Evolutionary conservation across 2,888 invertebrate species (phyloP), one percentile per base, ranked within the genome.

Genomic region (Resseliella maxima): DNA sequence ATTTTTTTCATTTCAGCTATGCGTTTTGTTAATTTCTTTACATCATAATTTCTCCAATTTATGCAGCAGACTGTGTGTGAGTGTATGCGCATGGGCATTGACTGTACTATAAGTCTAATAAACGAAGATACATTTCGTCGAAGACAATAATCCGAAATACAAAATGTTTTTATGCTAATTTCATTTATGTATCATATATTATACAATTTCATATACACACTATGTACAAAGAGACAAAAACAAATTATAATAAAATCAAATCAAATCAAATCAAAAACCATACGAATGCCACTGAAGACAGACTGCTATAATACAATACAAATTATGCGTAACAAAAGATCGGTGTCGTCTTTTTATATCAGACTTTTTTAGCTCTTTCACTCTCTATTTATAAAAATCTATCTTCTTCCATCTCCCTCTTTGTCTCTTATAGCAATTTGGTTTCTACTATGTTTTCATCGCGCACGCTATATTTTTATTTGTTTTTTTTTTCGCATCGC

Each of bases 201-300:
- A 72, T 72, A 72, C 72, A 72, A 24, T 59, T 59, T 59, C 72
- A 72, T 72, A 72, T 72, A 72, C 72, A 59, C 59, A 72, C 72
- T 72, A 31, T 72, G 72, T 72, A 72, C 72, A 72, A 31, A 50
- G 46, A 50, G 18, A 41, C 12, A 50, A 50, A 50, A 2, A 50
- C 46, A 50, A 50, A 50, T n/a, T n/a, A n/a, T n/a, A n/a, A n/a
- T n/a, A n/a, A n/a, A n/a, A n/a, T n/a, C n/a, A n/a, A n/a, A n/a
- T n/a, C n/a, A n/a, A n/a, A n/a, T n/a, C n/a, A n/a, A 31, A 72
- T 72, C 31, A 72, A 72, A 72, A 72, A 15, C 35, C 72, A 31
- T 72, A 31, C 31, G 72, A 72, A 50, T 31, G 72, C 31, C 31
- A 72, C 31, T 27, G 31, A 1, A 8, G 31, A 31, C n/a, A 12